phyloP scores from a whole-genome alignment of 2,797 vertebrate genomes.

The Bufotes viridis region DNA sequence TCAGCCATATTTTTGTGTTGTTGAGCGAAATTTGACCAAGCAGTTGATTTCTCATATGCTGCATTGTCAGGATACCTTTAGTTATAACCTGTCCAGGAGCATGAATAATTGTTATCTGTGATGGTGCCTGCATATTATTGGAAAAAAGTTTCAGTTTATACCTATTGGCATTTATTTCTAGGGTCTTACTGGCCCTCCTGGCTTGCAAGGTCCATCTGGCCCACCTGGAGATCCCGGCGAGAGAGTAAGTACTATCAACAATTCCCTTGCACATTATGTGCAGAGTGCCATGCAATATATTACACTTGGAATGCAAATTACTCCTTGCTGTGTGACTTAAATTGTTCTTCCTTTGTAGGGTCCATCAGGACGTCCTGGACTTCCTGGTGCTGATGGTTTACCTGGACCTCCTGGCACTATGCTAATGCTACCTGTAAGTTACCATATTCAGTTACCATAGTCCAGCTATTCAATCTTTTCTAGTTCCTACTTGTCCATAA shows the following conservation, averaged over 20 bases:
- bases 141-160: neutral
- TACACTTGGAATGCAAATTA: neutral
- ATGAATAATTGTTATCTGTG: neutral
- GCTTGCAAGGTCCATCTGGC: constrained; percentile 91
- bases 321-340: neutral
- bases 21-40: no score
- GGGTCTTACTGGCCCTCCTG: constrained; percentile 94
- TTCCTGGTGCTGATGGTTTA: constrained; percentile 93
- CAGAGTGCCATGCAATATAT: neutral
- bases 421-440: constrained; percentile 95
- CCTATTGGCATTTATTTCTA: constrained; percentile 68
- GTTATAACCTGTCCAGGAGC: neutral
- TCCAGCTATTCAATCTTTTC: neutral
- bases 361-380: constrained; percentile 89
- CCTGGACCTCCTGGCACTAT: constrained; percentile 97
- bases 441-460: neutral
- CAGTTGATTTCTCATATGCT: neutral
- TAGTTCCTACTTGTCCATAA: neutral
- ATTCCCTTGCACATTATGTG: neutral
- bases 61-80: neutral
- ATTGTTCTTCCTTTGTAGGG: constrained; percentile 76
- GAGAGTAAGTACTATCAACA: constrained; percentile 80
- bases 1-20: no score
- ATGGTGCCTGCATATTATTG: neutral
- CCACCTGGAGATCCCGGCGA: constrained; percentile 91